Evolutionary conservation across 2,888 invertebrate species (phyloP).

Genomic region (Parelbella ahira): DNA sequence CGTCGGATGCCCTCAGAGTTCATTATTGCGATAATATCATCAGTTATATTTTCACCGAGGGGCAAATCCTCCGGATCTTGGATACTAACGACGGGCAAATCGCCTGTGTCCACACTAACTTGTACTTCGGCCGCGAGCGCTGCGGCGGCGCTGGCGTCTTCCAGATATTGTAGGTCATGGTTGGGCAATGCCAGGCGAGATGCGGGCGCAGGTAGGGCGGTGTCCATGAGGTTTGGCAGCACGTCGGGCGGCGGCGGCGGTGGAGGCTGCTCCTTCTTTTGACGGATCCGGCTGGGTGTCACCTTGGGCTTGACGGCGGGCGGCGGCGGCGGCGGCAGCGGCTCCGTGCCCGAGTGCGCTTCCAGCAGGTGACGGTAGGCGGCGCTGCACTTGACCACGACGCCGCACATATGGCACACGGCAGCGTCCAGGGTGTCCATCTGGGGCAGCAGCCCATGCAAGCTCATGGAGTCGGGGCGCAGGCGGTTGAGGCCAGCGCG

Average conservation of each 20-base stretch:
- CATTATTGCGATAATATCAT: constrained; percentile 76
- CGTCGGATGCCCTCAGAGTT: constrained; percentile 75
- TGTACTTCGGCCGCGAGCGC: constrained; percentile 65
- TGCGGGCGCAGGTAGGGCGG: constrained; percentile 53
- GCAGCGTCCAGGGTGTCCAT: constrained; percentile 88
- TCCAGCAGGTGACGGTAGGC: constrained; percentile 86
- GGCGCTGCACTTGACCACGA: constrained; percentile 89
- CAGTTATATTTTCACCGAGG: constrained; percentile 69
- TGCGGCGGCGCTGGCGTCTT: too few species aligned
- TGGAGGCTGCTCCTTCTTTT: too few species aligned
- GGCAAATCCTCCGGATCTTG: constrained; percentile 73
- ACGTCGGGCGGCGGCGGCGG: constrained; percentile 59
- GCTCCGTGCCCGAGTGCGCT: constrained; percentile 68
- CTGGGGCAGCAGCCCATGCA: constrained; percentile 89
- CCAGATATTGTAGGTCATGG: constrained; percentile 62
- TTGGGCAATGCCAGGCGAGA: too few species aligned
- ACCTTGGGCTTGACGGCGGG: constrained; percentile 54
- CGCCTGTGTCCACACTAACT: constrained; percentile 68
- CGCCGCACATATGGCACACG: constrained; percentile 88
- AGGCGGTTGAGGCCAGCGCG: constrained; percentile 78
- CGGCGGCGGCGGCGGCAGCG: constrained; percentile 65
- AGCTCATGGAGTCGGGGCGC: constrained; percentile 83
- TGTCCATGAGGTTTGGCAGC: too few species aligned
- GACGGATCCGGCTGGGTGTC: constrained; percentile 5
- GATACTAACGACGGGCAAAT: constrained; percentile 76